Base-by-base conservation (phyloP, 2,888 invertebrate species). In the Harpalus rubripes region DNA sequence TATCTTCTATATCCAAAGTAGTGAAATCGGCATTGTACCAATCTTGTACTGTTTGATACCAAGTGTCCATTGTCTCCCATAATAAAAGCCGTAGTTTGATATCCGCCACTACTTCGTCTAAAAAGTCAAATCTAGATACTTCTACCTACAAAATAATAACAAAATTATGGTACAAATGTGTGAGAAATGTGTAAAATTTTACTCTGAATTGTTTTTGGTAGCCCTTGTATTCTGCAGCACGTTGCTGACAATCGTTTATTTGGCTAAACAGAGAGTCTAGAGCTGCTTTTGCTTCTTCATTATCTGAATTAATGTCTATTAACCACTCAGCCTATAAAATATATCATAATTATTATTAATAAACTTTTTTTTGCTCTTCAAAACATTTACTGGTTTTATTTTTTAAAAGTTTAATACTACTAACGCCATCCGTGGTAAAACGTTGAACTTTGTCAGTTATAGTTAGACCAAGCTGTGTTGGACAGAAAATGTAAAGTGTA, bases 131-230 rank as follows among this genome's bases (percentile, higher is more conserved):
- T 88, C 96, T 93, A 0, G 96, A 95, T 15, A 97, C 95, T 88
- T 97, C 97, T 86, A 98, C 94, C 95, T 96, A 88, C 41, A 88
- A 86, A 80, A 61, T 78, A 7, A 22, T 26, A 22, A 10, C 1
- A 63, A 8, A 26, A 18, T 26, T 63, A 63, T 12, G 41, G 12
- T 63, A 22, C 26, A 61, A 61, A 61, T 26, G 2, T 1, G 10
- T 8, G 7, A 18, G 18, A 7, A 63, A 63, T 63, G 18, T 44
- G 32, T 26, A 58, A 81, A 76, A 59, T 12, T 78, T 44, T 90
- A 96, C 96, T 92, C 96, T 95, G 88, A 98, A 97, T 89, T 95
- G 94, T 90, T 96, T 97, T 90, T 98, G 98, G 92, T 96, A 96
- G 0, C 94, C 93, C 86, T 96, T 94, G 89, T 95, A 97, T 88